Percentiles rank a stretch among this genome's conserved stretches.
Conservation (phyloP, 2,797 vertebrate species). For the Sciaenops ocellatus region DNA sequence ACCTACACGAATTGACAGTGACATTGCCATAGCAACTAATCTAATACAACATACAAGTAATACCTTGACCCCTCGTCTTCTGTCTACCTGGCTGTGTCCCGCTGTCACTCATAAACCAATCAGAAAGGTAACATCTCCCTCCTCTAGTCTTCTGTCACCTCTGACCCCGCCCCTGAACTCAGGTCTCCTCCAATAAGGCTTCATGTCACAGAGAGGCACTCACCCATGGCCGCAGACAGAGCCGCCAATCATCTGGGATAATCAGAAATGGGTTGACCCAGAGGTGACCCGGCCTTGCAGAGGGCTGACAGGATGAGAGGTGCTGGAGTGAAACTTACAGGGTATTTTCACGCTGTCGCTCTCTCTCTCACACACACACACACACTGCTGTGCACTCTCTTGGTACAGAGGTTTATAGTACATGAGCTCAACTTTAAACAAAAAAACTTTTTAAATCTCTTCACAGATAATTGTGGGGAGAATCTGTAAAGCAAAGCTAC, state of each 20-base stretch:
- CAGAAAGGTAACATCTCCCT: constrained; percentile 79
- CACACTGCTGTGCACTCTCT: not conserved
- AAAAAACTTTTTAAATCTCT: not conserved
- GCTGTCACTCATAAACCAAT: constrained; percentile 83
- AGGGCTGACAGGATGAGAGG: constrained; percentile 61
- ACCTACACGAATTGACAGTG: not conserved
- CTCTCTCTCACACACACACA: constrained; percentile 25
- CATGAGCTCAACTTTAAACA: not conserved
- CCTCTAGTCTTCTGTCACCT: constrained; percentile 64
- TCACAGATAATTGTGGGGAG: not conserved
- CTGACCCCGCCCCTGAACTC: constrained; percentile 75
- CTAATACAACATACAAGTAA: constrained; percentile 13
- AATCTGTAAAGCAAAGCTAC: too few species aligned
- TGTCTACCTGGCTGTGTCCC: constrained; percentile 55
- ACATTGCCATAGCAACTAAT: constrained; percentile 33
- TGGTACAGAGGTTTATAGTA: not conserved
- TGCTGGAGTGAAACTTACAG: constrained; percentile 65
- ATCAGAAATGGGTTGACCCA: constrained; percentile 79
- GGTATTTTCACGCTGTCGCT: constrained; percentile 53
- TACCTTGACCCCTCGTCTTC: constrained; percentile 61
- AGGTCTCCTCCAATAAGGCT: constrained; percentile 78
- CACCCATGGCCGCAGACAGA: constrained; percentile 73
- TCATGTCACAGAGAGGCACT: constrained; percentile 65
- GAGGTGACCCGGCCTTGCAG: constrained; percentile 70
- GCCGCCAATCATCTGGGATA: constrained; percentile 81